phyloP scores from a whole-genome alignment of 2,888 invertebrate genomes.

The Phragmatobia fuliginosa region DNA sequence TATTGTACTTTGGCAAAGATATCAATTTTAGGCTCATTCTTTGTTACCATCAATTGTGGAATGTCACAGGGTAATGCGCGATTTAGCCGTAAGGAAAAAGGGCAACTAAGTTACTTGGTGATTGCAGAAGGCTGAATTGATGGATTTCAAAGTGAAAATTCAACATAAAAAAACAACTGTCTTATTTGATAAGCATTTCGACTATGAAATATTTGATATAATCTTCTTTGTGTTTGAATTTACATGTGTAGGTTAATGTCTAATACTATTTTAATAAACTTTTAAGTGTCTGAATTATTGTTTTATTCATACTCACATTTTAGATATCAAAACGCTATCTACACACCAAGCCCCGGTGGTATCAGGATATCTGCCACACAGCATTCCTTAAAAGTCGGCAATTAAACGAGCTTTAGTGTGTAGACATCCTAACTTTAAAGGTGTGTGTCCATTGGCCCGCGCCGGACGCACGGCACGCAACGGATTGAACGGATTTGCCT shows the following conservation, averaged over 20 bases:
- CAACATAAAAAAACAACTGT: not conserved
- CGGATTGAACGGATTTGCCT: too few species aligned
- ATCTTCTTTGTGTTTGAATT: not conserved
- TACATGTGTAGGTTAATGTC: not conserved
- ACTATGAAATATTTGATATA: not conserved
- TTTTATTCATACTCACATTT: not conserved
- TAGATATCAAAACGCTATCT: not conserved
- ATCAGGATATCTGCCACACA: too few species aligned
- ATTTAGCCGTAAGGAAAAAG: not conserved
- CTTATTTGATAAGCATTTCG: not conserved
- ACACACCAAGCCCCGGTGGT: too few species aligned
- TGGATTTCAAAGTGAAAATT: not conserved
- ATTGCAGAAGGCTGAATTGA: conserved; percentile 3
- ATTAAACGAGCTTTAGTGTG: too few species aligned
- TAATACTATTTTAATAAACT: not conserved
- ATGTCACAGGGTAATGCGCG: not conserved
- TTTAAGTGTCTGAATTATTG: not conserved
- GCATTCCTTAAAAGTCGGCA: too few species aligned
- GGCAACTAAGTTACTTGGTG: not conserved
- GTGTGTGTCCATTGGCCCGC: too few species aligned
- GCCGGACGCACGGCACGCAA: too few species aligned
- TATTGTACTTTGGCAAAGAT: not conserved
- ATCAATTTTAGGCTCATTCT: not conserved
- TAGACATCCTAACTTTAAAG: too few species aligned
- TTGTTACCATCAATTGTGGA: not conserved